These are phyloP conservation scores for Ruditapes philippinarum DNA, from an alignment of 1,140 invertebrate species.

Conservation along the genomic window DNA sequence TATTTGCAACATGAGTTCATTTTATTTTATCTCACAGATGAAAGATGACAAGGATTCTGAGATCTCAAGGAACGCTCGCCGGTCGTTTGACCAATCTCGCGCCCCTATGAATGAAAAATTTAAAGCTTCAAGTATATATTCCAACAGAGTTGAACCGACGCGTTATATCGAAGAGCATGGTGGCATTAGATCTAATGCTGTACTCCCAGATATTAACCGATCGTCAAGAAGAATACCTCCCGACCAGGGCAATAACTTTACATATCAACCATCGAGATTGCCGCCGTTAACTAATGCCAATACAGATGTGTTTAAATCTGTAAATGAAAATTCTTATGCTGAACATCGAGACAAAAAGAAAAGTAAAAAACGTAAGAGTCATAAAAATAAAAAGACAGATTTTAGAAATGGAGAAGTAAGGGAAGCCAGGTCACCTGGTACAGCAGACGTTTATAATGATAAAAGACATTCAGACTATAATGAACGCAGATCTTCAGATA, in stretches of 20 bases:
- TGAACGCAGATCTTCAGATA: too few species aligned
- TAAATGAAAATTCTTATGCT: not conserved
- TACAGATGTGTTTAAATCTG: not conserved
- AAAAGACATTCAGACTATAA: not conserved
- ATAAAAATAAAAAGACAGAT: not conserved
- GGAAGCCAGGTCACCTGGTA: not conserved
- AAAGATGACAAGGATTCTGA: not conserved
- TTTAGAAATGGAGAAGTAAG: not conserved
- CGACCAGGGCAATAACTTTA: not conserved
- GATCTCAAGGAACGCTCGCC: not conserved
- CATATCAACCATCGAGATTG: not conserved
- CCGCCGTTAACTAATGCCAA: not conserved
- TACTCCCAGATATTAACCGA: not conserved
- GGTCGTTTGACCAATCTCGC: not conserved
- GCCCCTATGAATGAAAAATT: not conserved
- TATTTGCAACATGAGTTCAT: too few species aligned
- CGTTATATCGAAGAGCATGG: constrained; percentile 34
- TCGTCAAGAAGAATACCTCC: not conserved
- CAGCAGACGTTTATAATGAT: not conserved
- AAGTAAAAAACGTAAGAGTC: not conserved
- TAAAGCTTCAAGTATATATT: not conserved
- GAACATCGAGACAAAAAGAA: not conserved
- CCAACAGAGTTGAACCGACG: not conserved
- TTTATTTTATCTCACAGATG: too few species aligned
- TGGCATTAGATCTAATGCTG: not conserved